Conservation (phyloP, 2,888 invertebrate genomes). For the Aplocera efformata region DNA sequence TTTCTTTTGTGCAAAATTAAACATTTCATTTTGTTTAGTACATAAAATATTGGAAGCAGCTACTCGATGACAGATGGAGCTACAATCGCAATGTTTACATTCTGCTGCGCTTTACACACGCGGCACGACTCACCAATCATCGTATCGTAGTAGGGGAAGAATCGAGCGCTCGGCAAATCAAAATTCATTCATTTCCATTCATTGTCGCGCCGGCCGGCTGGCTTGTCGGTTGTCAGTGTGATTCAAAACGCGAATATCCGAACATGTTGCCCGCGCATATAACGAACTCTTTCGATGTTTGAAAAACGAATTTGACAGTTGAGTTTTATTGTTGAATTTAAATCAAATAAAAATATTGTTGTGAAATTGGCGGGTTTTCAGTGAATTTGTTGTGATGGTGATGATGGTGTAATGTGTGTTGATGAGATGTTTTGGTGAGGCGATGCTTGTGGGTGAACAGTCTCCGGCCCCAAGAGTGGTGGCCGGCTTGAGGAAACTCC, state of each 20-base stretch:
- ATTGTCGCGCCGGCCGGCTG: slow-evolving; percentile 56
- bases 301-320: slow-evolving; percentile 62
- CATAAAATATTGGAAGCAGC: too few relatives aligned
- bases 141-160: slow-evolving; percentile 36
- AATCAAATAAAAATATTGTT: slow-evolving; percentile 20
- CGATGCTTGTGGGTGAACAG: slow-evolving; percentile 74
- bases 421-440: slow-evolving; percentile 65
- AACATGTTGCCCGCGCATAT: slow-evolving; percentile 51
- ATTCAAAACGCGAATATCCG: slow-evolving; percentile 20
- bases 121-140: slow-evolving; percentile 21
- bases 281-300: slow-evolving; percentile 72
- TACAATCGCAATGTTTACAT: slow-evolving; percentile 25
- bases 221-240: slow-evolving; percentile 41
- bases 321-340: slow-evolving; percentile 12
- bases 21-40: too few relatives aligned
- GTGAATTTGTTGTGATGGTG: slow-evolving; percentile 33
- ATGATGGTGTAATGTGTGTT: slow-evolving; percentile 52
- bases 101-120: slow-evolving; percentile 17
- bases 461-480: slow-evolving; percentile 78
- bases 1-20: too few relatives aligned
- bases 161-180: slow-evolving; percentile 44
- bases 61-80: slow-evolving; percentile 23
- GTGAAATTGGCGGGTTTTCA: slow-evolving; percentile 39
- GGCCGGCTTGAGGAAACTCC: slow-evolving; percentile 73
- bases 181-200: slow-evolving; percentile 65